Percentiles rank a stretch among this genome's conserved stretches.
Evolutionary conservation across 2,113 vertebrate species (phyloP).

Genomic region (Tympanuchus pallidicinctus): DNA sequence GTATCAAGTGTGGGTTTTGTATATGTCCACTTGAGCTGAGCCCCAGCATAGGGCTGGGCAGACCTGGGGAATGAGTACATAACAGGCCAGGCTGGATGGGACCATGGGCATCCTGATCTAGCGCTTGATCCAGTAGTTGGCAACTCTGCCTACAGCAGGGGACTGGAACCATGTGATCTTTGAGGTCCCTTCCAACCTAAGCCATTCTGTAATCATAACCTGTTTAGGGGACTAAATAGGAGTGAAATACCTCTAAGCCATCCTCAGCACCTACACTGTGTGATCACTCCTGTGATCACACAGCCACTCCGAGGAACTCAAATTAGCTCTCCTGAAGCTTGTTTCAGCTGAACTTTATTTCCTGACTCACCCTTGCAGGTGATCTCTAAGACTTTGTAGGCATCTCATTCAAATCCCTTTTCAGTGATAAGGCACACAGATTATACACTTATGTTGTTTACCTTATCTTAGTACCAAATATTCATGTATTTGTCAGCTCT

Average conservation of each 20-base stretch:
- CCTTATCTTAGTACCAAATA: not conserved
- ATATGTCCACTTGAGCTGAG: accelerated
- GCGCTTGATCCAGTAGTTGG: too few species aligned
- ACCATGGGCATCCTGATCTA: too few species aligned
- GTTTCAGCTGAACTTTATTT: not conserved
- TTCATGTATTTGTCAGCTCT: not conserved
- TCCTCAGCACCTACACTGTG: not conserved
- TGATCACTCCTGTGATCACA: not conserved
- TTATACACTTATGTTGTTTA: not conserved
- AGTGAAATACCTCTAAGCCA: not conserved
- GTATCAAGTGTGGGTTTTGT: not conserved
- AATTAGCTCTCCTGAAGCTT: not conserved
- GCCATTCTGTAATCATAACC: not conserved
- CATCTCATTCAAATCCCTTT: not conserved
- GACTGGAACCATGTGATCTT: too few species aligned
- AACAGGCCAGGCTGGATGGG: too few species aligned
- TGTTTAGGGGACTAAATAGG: not conserved
- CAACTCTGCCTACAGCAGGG: too few species aligned
- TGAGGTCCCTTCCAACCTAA: too few species aligned
- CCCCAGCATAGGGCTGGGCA: not conserved
- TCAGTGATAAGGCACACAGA: not conserved
- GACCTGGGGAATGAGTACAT: too few species aligned
- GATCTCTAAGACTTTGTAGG: not conserved
- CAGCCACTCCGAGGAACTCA: not conserved
- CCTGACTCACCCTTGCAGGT: not conserved